Base-by-base conservation (phyloP, 1,140 invertebrate species). In the Heliconius hewitsoni region DNA sequence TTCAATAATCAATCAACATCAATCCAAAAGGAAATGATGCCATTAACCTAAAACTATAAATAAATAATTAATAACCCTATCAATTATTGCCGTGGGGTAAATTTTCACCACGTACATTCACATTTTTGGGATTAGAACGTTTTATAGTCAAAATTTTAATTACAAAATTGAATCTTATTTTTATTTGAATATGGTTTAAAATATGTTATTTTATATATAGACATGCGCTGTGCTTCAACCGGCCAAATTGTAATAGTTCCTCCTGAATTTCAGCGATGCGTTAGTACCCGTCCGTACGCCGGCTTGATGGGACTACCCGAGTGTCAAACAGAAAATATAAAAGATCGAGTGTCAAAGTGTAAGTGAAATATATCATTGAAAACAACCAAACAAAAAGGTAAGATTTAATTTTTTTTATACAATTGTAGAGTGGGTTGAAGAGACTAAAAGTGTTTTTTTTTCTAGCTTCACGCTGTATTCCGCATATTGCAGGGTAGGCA, bases 11-110 rank as follows among this genome's bases (percentile, higher is more conserved):
- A 13, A 46, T 73, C 27, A 50, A 73, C 39, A 50, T 50, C 50
- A 73, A 73, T 46, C 39, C 50, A 46, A 27, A 73, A 73, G 72
- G 39, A 50, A 42, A 42, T 73, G 39, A 73, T 66, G 60, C 60
- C 27, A 66, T 66, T 66, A 66, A 66, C 60, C 23, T 66, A 66
- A 66, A 66, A 80, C 71, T 74, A 72, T 76, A 80, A 79, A 80
- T 80, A 82, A 55, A 71, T 80, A 73, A 80, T 82, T 82, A 76
- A 82, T 79, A 79, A 72, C 70, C 50, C 74, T 74, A 82, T 82
- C 73, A 82, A 82, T 82, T 80, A 82, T 80, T 82, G 71, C 73
- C 73, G 71, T 75, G 80, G 81, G 81, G 74, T 72, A 75, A 79
- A 82, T 79, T 79, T 82, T 82, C 77, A 77, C 75, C 71, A 81